Evolutionary conservation across 2,888 invertebrate genomes (phyloP).

Genomic region (Tetheella fluctuosa): DNA sequence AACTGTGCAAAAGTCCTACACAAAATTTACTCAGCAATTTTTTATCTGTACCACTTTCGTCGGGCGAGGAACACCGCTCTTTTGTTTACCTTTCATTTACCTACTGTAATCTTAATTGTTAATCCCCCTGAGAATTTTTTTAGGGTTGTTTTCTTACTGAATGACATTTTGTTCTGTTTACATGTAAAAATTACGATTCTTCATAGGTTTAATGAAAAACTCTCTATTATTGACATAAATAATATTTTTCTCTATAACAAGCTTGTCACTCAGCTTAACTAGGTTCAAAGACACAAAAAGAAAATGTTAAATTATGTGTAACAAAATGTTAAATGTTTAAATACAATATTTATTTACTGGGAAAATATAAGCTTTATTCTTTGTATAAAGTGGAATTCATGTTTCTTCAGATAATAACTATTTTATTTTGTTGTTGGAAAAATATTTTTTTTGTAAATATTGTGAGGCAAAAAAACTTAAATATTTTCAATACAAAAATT

Average conservation of each 20-base stretch:
- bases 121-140: conserved; percentile 18
- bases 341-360: too few species aligned
- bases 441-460: too few species aligned
- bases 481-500: too few species aligned
- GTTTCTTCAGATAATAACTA: too few species aligned
- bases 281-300: background rate
- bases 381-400: too few species aligned
- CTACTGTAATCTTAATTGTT: conserved; percentile 32
- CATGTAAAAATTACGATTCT: background rate
- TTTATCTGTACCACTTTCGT: conserved; percentile 1
- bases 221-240: background rate
- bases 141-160: conserved; percentile 11
- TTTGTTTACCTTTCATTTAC: conserved; percentile 27
- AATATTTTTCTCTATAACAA: background rate
- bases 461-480: too few species aligned
- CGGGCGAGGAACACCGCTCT: conserved; percentile 10
- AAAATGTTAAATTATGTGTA: too few species aligned
- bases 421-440: too few species aligned
- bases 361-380: too few species aligned
- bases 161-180: conserved; percentile 2
- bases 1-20: background rate
- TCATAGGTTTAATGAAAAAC: background rate
- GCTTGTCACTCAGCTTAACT: background rate
- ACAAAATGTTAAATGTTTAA: too few species aligned
- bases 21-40: conserved; percentile 10